Base-by-base conservation (phyloP, 2,797 vertebrate genomes). In the Gallinago stenura region DNA sequence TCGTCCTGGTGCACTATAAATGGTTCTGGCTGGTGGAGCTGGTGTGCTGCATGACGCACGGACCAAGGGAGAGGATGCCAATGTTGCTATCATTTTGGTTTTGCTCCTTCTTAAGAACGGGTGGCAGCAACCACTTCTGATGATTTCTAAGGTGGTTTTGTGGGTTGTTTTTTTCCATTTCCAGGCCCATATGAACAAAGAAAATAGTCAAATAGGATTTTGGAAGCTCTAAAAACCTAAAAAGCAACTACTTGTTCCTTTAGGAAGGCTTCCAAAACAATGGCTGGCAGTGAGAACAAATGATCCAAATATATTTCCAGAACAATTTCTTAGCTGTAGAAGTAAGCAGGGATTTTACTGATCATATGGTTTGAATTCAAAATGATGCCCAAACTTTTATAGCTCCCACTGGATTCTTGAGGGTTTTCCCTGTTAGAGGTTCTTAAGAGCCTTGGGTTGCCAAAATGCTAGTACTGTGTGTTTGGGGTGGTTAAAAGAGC, bases 261-360 rank as follows among this genome's bases (percentile, higher is more conserved):
- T 78, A 91, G 95, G 87, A 96, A 65, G 12, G 19, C 86, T 92
- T 97, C 92, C 94, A 95, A 90, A 93, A 93, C 82, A 96, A 93
- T 81, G 70, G n/a, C 89, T 97, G 90, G 75, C 92, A 92, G 31
- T 60, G 46, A 72, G 61, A 86, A 71, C 30, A 88, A 90, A 92
- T 88, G 37, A 58, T 78, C 68, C 35, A 58, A 81, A 94, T 93
- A 51, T 76, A 83, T 76, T 91, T 93, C 82, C 58, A 87, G 82
- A 86, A 94, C 94, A 89, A 19, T 11, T 39, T 85, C 77, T 58
- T 83, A 78, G 58, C 65, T 90, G 57, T 83, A 21, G 54, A 76
- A 93, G 28, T 66, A 70, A 96, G 68, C 18, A 15, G 43, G 61
- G 53, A 75, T 94, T 83, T 95, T 81, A 75, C 76, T 83, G 87